A percentile compares a stretch with the other conserved stretches of the same genome.
Evolutionary conservation across 2,113 vertebrate species (phyloP).

Genomic region (Raja brachyura): DNA sequence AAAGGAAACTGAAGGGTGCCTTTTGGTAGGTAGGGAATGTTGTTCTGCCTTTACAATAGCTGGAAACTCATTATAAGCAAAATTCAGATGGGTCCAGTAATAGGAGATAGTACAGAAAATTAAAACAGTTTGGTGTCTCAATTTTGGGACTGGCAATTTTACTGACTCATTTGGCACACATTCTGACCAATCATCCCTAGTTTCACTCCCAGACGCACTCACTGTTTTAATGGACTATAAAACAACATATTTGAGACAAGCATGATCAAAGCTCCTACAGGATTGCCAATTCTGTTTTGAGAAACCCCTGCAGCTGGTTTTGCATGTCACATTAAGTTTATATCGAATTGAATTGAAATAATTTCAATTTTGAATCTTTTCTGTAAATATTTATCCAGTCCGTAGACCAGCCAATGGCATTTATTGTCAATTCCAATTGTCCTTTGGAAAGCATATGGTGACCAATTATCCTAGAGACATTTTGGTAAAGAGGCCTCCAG

Average conservation of each 20-base stretch:
- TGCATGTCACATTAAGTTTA: background rate
- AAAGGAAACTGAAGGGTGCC: background rate
- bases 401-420: background rate
- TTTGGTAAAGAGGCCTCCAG: background rate
- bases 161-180: background rate
- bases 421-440: background rate
- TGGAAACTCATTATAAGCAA: slow-evolving; percentile 7
- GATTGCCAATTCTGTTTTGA: background rate
- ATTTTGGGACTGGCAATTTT: slow-evolving; percentile 2
- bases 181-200: background rate
- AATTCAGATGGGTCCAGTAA: slow-evolving; percentile 14
- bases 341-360: background rate
- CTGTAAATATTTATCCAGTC: background rate
- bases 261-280: slow-evolving; percentile 11
- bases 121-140: slow-evolving; percentile 26
- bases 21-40: background rate
- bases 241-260: background rate
- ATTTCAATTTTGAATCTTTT: background rate
- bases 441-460: background rate
- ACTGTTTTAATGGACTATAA: slow-evolving; percentile 12
- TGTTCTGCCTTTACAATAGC: background rate
- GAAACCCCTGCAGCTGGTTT: background rate
- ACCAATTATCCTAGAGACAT: background rate
- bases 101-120: background rate
- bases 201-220: background rate